A percentile compares a stretch with the other conserved stretches of the same genome.
Evolutionary conservation across 2,888 invertebrate genomes (phyloP).

Genomic region (Schizaphis graminum): DNA sequence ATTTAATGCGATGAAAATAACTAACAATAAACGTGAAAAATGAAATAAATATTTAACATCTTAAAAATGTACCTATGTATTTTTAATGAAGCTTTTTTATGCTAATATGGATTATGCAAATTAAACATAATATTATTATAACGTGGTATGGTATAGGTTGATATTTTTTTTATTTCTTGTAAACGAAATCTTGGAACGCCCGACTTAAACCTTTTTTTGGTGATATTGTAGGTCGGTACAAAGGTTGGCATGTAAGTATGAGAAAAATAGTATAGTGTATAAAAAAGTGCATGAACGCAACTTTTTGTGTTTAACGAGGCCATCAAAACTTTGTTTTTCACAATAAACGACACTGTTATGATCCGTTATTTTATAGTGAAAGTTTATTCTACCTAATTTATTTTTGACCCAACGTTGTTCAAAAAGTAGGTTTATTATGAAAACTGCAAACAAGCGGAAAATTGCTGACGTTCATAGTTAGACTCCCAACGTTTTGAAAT

Average conservation of each 20-base stretch:
- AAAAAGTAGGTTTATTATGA: conserved; percentile 62
- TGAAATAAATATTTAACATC: background rate
- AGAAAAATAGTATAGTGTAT: background rate
- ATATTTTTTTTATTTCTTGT: conserved; percentile 22
- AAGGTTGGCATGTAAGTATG: background rate
- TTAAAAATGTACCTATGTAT: conserved; percentile 30
- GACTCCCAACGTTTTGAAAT: conserved; percentile 14
- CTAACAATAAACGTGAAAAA: background rate
- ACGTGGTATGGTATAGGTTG: background rate
- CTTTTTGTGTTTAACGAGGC: conserved; percentile 55
- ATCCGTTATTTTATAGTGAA: conserved; percentile 47
- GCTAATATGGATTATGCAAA: conserved; percentile 41
- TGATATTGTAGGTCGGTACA: conserved; percentile 10
- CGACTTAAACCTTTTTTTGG: conserved; percentile 4
- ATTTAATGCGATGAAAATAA: background rate
- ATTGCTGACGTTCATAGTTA: conserved; percentile 30
- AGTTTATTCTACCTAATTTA: conserved; percentile 63
- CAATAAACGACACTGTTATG: conserved; percentile 59
- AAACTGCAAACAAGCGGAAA: conserved; percentile 55
- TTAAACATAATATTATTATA: conserved; percentile 27
- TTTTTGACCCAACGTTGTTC: conserved; percentile 50
- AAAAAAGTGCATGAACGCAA: conserved; percentile 43
- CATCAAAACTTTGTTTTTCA: conserved; percentile 58
- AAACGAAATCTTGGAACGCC: background rate
- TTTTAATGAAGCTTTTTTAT: conserved; percentile 22